phyloP scores from a whole-genome alignment of 2,113 vertebrate genomes.

The Ictidomys tridecemlineatus region DNA sequence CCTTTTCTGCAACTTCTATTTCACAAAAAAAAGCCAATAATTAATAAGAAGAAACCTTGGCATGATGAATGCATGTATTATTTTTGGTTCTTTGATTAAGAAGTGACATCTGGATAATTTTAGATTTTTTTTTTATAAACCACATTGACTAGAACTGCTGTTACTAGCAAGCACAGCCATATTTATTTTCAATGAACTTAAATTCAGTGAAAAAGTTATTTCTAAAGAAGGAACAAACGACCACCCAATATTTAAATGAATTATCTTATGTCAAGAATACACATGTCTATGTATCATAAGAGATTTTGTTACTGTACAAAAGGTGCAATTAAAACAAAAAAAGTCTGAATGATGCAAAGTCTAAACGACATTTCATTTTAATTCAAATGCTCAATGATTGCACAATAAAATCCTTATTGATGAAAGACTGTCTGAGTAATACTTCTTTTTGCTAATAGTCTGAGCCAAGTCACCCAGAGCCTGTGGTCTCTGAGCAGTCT shows the following conservation, averaged over 20 bases:
- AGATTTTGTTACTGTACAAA: conserved; percentile 34
- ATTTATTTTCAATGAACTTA: neutral
- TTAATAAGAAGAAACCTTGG: neutral
- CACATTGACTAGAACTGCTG: neutral
- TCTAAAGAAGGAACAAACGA: conserved; percentile 45
- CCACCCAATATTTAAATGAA: neutral
- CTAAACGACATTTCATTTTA: conserved; percentile 35
- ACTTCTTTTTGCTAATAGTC: neutral
- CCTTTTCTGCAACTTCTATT: neutral
- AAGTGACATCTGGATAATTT: conserved; percentile 19
- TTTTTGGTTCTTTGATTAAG: conserved; percentile 36
- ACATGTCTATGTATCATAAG: neutral
- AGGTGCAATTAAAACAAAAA: neutral
- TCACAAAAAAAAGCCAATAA: neutral
- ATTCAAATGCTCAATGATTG: neutral
- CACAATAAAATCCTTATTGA: neutral
- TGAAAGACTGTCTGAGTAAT: neutral
- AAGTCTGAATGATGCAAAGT: neutral
- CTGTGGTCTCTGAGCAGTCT: neutral
- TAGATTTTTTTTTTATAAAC: conserved; percentile 12
- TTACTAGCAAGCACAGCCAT: neutral
- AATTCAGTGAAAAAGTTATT: neutral
- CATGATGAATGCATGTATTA: neutral
- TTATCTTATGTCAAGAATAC: neutral
- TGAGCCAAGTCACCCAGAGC: neutral